Evolutionary conservation across 2,888 invertebrate genomes (phyloP), one percentile per base, ranked within the genome.

Genomic region (Melieria crassipennis): DNA sequence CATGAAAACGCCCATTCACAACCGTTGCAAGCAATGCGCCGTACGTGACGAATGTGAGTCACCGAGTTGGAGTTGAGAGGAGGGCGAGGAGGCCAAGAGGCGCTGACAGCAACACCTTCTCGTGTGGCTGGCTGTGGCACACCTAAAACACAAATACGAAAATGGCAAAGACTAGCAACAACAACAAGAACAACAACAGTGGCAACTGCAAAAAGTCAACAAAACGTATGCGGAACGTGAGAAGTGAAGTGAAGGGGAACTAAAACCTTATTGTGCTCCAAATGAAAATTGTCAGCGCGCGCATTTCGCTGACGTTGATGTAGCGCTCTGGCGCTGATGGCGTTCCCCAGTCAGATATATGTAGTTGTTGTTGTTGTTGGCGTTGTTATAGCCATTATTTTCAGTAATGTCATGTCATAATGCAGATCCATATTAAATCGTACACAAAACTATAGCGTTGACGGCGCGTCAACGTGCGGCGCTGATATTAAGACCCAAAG

Each of bases 351-450:
- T 30, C 30, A 30, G 30, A 30, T 30, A 30, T 30, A 30, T 30
- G 7, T 47, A 16, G 45, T 13, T 46, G 5, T 6, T 11, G 7
- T 43, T 46, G 56, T 45, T 60, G 11, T 62, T 65, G 4, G 45
- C 45, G 43, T 64, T 52, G 55, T 43, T 30, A 65, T 42, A 10
- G 55, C 30, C 64, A 65, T 65, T 52, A 43, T 65, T 55, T 43
- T 65, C 65, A 42, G 65, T 55, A 48, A 75, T 72, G 70, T 70
- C 73, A 73, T 73, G 75, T 71, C 73, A 73, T 75, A 75, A 75
- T 76, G 74, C 74, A 75, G 73, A 73, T 73, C 65, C 61, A 57
- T 70, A 71, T 75, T 73, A 70, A 75, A 71, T 73, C 66, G 71
- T 68, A 72, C 62, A n/a, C 52, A 52, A 52, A 52, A 30, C 30